A percentile compares a stretch with the other conserved stretches of the same genome.
Conservation (phyloP, 1,140 invertebrate genomes). For the Lepidostoma basale region DNA sequence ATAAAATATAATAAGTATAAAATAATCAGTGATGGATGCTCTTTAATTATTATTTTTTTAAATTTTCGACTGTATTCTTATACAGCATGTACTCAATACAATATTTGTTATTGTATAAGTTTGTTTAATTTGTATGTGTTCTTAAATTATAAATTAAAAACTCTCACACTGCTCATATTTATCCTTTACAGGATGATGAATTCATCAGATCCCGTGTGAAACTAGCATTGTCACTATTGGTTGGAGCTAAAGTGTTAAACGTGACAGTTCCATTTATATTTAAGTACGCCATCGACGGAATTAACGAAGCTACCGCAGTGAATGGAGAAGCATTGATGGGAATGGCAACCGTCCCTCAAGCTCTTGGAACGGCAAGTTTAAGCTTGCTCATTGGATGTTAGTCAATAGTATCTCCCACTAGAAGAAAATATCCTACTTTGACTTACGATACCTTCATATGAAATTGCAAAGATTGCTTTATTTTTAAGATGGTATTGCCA, state of each 20-base stretch:
- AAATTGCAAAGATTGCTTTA: neutral
- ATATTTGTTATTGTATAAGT: no score
- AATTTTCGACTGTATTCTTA: no score
- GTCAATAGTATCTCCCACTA: constrained; percentile 50
- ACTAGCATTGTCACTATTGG: constrained; percentile 79
- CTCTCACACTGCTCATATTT: no score
- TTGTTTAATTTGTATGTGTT: no score
- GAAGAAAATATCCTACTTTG: neutral
- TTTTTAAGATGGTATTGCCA: constrained; percentile 86
- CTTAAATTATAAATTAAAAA: no score
- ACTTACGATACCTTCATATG: neutral
- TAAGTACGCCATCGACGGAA: constrained; percentile 89
- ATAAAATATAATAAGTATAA: no score
- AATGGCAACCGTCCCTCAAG: constrained; percentile 74
- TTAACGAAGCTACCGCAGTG: constrained; percentile 69
- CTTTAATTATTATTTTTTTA: no score
- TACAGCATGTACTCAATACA: no score
- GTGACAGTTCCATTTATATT: constrained; percentile 97
- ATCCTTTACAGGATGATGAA: constrained; percentile 70
- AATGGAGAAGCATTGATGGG: constrained; percentile 63
- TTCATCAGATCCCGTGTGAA: constrained; percentile 82
- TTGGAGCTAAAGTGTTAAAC: constrained; percentile 87
- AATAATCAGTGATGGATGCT: no score
- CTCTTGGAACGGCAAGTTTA: constrained; percentile 73
- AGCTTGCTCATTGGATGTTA: constrained; percentile 91